These are phyloP conservation scores for Plagiodera versicolora DNA, from an alignment of 2,888 invertebrate species.

Conservation along the genomic window DNA sequence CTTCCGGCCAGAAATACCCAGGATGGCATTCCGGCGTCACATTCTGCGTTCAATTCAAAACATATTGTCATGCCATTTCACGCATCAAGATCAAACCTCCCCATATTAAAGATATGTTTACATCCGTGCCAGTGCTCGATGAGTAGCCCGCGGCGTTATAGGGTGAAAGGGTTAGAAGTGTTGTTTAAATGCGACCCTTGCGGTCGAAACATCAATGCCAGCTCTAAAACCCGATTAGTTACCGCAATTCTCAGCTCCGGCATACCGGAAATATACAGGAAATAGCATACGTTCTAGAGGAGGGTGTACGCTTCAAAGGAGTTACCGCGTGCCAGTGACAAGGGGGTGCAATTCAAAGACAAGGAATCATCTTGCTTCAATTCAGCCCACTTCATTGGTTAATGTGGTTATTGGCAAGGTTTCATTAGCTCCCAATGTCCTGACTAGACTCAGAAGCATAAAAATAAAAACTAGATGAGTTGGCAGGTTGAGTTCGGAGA, in stretches of 20 bases:
- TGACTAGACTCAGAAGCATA: no score
- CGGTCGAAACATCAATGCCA: slow-evolving; percentile 31
- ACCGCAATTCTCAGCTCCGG: slow-evolving; percentile 27
- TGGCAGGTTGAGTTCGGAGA: no score
- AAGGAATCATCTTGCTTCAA: no score
- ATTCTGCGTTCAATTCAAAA: background rate
- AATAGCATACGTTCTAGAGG: slow-evolving; percentile 35
- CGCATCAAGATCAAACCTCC: background rate
- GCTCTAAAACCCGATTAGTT: slow-evolving; percentile 30
- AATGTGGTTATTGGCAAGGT: no score
- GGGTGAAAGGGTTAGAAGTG: slow-evolving; percentile 12
- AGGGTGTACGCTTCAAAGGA: no score
- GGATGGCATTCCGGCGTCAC: background rate
- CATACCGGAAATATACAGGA: slow-evolving; percentile 28
- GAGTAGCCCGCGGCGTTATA: background rate
- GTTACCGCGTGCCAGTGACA: no score
- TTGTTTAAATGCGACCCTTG: background rate
- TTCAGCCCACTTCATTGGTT: no score
- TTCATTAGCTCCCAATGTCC: no score
- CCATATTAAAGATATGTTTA: background rate
- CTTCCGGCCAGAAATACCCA: background rate
- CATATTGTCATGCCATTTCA: background rate
- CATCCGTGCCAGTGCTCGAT: background rate
- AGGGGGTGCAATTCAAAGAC: no score
- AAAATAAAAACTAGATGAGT: no score